Evolutionary conservation across 1,140 invertebrate species (phyloP).

Genomic region (Zophobas morio): DNA sequence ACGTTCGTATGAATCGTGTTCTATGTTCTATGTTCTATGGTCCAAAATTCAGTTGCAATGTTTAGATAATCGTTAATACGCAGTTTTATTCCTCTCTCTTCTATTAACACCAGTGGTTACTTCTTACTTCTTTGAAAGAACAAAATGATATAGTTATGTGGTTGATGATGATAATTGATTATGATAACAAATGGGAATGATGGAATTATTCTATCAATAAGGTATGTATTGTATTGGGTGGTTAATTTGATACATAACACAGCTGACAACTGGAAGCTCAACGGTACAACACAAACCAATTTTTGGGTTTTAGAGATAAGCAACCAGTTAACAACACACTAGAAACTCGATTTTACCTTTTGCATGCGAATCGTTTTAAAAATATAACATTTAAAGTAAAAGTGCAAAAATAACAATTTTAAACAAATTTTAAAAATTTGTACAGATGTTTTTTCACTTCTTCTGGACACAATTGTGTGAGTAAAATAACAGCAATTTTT

Average conservation of each 20-base stretch:
- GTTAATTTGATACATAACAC: constrained; percentile 7
- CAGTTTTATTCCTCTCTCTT: constrained; percentile 2
- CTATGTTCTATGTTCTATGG: constrained; percentile 9
- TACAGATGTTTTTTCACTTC: constrained; percentile 13
- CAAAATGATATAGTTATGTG: too few species aligned
- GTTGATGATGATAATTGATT: too few species aligned
- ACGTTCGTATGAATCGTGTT: constrained; percentile 14
- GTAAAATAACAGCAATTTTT: constrained; percentile 24
- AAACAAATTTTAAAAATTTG: constrained; percentile 34
- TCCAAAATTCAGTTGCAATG: constrained; percentile 6
- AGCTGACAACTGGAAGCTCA: background rate
- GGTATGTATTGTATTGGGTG: background rate
- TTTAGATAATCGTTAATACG: constrained; percentile 7
- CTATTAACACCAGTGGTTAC: constrained; percentile 2
- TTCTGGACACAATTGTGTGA: constrained; percentile 18
- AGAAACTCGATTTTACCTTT: constrained; percentile 25
- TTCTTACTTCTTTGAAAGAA: background rate
- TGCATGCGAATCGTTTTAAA: constrained; percentile 8
- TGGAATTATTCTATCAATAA: too few species aligned
- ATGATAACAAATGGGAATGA: too few species aligned
- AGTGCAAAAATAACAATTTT: constrained; percentile 35
- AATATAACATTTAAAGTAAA: constrained; percentile 18
- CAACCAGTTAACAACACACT: constrained; percentile 30
- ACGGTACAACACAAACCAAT: constrained; percentile 16
- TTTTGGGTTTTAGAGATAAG: constrained; percentile 25